Conservation (phyloP, 2,113 vertebrate genomes). For the Actenoides hombroni region DNA sequence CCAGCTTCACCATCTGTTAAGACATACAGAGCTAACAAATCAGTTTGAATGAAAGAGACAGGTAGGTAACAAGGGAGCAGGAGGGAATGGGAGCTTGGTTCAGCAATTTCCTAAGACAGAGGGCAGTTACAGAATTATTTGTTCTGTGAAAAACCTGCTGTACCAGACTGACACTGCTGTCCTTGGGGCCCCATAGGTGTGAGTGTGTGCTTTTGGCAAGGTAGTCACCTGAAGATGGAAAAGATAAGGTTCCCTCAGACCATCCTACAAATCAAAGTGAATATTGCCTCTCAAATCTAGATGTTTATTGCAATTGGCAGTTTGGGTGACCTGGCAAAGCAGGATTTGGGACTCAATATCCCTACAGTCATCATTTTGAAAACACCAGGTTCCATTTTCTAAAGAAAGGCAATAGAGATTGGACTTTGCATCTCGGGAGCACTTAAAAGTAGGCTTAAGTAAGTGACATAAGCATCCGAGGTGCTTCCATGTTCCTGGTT, state of each 20-base stretch:
- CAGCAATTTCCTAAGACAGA: neutral
- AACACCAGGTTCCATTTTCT: neutral
- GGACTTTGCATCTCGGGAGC: neutral
- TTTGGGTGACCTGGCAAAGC: neutral
- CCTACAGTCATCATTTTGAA: neutral
- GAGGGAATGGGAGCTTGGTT: neutral
- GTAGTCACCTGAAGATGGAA: neutral
- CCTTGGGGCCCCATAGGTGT: accelerated
- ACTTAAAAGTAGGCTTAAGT: neutral
- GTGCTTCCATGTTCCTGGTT: neutral
- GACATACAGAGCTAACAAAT: neutral
- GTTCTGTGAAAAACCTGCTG: neutral
- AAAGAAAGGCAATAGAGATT: neutral
- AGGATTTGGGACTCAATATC: neutral
- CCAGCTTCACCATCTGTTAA: neutral
- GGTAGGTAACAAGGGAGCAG: neutral
- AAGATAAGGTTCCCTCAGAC: neutral
- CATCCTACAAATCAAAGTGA: neutral
- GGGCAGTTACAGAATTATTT: neutral
- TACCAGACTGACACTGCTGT: neutral
- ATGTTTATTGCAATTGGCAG: neutral
- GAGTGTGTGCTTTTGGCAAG: neutral
- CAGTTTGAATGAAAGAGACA: neutral
- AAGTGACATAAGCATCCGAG: neutral
- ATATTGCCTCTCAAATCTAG: neutral